Evolutionary conservation across 2,888 invertebrate species (phyloP).

Genomic region (Anthrax anthrax): DNA sequence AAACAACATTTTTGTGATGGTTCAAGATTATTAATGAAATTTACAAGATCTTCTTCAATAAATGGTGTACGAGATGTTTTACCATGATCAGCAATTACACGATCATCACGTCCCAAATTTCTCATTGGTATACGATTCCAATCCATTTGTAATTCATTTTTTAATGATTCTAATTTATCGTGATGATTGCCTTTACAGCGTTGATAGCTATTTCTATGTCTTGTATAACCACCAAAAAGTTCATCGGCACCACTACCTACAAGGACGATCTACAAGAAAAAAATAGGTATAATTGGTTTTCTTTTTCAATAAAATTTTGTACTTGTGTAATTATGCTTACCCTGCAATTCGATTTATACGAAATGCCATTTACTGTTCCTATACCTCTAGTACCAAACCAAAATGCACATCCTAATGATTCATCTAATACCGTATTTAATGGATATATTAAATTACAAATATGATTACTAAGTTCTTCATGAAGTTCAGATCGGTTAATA

Average conservation of each 20-base stretch:
- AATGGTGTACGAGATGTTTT: conserved; percentile 69
- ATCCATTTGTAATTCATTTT: conserved; percentile 57
- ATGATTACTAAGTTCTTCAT: conserved; percentile 37
- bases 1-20: conserved; percentile 44
- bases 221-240: conserved; percentile 83
- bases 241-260: conserved; percentile 96
- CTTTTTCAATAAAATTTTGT: not conserved
- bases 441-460: conserved; percentile 76
- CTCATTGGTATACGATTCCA: conserved; percentile 73
- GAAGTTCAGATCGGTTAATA: conserved; percentile 50
- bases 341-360: conserved; percentile 1
- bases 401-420: conserved; percentile 87
- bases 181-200: conserved; percentile 38
- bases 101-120: conserved; percentile 90
- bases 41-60: conserved; percentile 55
- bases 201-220: conserved; percentile 63
- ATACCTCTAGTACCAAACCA: conserved; percentile 87
- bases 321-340: not conserved
- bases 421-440: conserved; percentile 77
- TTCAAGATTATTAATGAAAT: conserved; percentile 46
- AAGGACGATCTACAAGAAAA: conserved; percentile 48
- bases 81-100: conserved; percentile 81
- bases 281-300: conserved; percentile 4
- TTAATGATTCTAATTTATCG: conserved; percentile 37
- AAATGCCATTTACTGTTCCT: conserved; percentile 28